Evolutionary conservation across 1,140 invertebrate species (phyloP), one percentile per base, ranked within the genome.

Genomic region (Drosophila insularis): DNA sequence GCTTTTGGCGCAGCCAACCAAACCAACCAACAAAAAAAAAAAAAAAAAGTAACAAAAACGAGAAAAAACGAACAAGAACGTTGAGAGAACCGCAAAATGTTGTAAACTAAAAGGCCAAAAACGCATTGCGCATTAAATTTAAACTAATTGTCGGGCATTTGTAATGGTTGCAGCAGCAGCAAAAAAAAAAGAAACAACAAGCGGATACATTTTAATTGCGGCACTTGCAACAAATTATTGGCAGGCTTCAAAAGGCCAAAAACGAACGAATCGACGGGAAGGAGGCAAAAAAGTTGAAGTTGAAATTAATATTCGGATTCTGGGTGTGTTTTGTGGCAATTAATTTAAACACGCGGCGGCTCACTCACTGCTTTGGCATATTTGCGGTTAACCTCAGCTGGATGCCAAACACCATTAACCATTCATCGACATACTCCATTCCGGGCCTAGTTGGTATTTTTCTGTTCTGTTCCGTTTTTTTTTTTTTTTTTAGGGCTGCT

Each of bases 101-200:
- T 68, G 73, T 46, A 76, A 72, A 21, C 76, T 67, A 75, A 74
- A 56, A 64, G 55, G 69, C 21, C 77, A 71, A 66, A 75, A 81
- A 77, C 67, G 73, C 58, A 63, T 59, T 69, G 72, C 68, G 59
- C 79, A 73, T 87, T 79, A 82, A 87, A 86, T 87, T 86, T 87
- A 76, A 87, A 87, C 84, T 86, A 82, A 86, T 86, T 87, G 82
- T 66, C 68, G 61, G 66, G 68, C 82, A 86, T 86, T 86, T 86
- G 79, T 86, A 86, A 87, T 86, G 79, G 84, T 63, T 67, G 64
- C 79, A 80, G 82, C 75, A 76, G 58, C 80, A 81, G 76, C 79
- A 64, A 50, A 21, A 73, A 50, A 56, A 71, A 60, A 5, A 71
- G 23, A 23, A 61, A 60, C 14, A 71, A 59, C 59, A 21, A 14